Evolutionary conservation across 53 echinoderm and acorn worm species (phyloP), one percentile per base, ranked within the genome.

Genomic region (Stichopus horrens): DNA sequence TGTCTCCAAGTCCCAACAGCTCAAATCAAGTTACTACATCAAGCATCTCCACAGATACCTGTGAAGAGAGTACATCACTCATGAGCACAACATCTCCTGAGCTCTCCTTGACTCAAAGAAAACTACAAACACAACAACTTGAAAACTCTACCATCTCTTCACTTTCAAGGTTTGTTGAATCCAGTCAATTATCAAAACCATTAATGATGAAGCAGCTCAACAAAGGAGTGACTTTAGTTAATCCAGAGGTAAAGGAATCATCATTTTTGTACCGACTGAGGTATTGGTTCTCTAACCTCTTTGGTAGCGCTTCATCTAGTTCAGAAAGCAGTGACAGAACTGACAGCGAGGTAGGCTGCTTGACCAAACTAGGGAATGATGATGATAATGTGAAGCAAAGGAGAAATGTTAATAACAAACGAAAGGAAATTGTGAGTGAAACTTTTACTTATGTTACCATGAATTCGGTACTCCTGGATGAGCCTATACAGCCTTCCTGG

Each of bases 401-500:
- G 5, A 66, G 6, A 53, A 60, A 18, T 13, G 7, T 68, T 22
- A 21, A 53, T 10, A 23, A 66, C 21, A 85, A 4, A 13, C 60
- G 85, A 4, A 85, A 67, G 63, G 23, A 85, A 7, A 18, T 85
- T 10, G 85, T 85, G 51, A 85, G 85, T 53, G 85, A 85, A 5
- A 85, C 85, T 10, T 85, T 85, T 37, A 85, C 85, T 63, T 51
- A 68, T 16, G 85, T 85, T 0, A 85, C 85, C 9, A 85, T 85
- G 85, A 59, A 66, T 65, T 85, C 66, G 3, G 21, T 67, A 11
- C 53, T 85, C 13, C 67, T 85, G 14, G 65, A 66, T 5, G 85
- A 85, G 16, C 67, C 85, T 51, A 20, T 68, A 18, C 53, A 68
- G 9, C 85, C 52, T 7, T 37, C 54, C 21, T 54, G 52, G 77